Base-by-base conservation (phyloP, 2,888 invertebrate genomes). In the Callimorpha dominula region DNA sequence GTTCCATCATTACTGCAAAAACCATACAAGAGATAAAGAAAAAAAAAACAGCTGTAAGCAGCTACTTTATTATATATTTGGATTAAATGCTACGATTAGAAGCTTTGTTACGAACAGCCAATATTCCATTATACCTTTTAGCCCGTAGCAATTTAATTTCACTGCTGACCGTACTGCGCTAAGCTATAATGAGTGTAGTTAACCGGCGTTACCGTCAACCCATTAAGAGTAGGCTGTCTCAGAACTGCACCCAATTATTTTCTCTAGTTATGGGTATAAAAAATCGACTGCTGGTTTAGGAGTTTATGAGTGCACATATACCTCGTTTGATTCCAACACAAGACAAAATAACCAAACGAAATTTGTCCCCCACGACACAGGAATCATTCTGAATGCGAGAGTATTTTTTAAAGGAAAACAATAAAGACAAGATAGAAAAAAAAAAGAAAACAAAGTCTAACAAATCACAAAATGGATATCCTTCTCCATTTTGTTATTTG, bases 181-280 rank as follows among this genome's bases (percentile, higher is more conserved):
- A 63, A 60, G 79, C 67, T 74, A 81, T 85, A 86, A 86, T 84
- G 84, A 84, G 80, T 70, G 76, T 78, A 84, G 85, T 85, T 86
- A 85, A 85, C 80, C 74, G 77, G 68, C 73, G 65, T 78, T 77
- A 78, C 78, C 76, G 66, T 81, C 75, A 75, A 75, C 77, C 78
- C 78, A 85, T 84, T 85, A 85, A 77, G 80, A 84, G 85, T 86
- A 78, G 85, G 77, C 64, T 75, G 79, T 76, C 82, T 85, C 79
- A 84, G 82, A 83, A 85, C 82, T 85, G 81, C 71, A 78, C 76
- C 81, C 85, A 86, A 85, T 89, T 89, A 86, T 82, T 78, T 84
- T 75, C 70, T 66, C 46, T 69, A 70, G 71, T 20, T 31, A 31
- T 60, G 14, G 11, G 14, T 31, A 14, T 31, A 31, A 14, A 60